phyloP scores from a whole-genome alignment of 2,113 vertebrate genomes.

The Melanostigma gelatinosum region DNA sequence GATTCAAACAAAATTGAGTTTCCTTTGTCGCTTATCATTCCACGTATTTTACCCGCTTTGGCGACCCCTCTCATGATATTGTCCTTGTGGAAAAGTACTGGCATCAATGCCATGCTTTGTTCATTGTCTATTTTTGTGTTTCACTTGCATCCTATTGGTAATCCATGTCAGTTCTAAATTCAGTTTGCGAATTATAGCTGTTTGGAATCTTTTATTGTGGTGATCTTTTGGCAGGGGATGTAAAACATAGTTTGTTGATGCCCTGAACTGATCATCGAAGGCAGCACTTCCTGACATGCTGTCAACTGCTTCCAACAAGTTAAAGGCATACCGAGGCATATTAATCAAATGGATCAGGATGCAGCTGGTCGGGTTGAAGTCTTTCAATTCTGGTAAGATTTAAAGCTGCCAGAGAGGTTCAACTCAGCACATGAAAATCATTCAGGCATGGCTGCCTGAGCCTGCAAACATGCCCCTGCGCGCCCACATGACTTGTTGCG shows the following conservation, averaged over 20 bases:
- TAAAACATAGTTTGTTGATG: not conserved
- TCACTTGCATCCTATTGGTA: not conserved
- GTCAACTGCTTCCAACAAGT: not conserved
- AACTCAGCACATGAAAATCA: not conserved
- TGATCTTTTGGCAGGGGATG: not conserved
- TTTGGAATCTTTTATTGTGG: not conserved
- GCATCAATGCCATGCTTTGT: constrained; percentile 78
- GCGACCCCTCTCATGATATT: constrained; percentile 56
- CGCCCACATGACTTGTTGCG: not conserved
- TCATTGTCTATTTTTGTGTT: constrained; percentile 56
- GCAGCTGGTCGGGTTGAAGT: not conserved
- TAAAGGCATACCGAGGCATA: not conserved
- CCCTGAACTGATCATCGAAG: not conserved
- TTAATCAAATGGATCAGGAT: not conserved
- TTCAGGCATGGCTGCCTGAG: not conserved
- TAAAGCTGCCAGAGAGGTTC: not conserved
- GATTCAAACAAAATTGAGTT: not conserved
- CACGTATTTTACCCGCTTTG: constrained; percentile 16
- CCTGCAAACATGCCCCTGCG: not conserved
- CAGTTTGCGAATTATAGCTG: not conserved
- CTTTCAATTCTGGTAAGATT: not conserved
- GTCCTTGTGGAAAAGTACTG: constrained; percentile 84
- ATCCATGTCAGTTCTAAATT: no score
- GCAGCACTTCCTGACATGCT: not conserved
- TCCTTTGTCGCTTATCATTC: constrained; percentile 8